These are phyloP conservation scores for Pelagia noctiluca DNA, from an alignment of 30 jellyfish, hydroid and myxozoan genomes.

Conservation along the genomic window DNA sequence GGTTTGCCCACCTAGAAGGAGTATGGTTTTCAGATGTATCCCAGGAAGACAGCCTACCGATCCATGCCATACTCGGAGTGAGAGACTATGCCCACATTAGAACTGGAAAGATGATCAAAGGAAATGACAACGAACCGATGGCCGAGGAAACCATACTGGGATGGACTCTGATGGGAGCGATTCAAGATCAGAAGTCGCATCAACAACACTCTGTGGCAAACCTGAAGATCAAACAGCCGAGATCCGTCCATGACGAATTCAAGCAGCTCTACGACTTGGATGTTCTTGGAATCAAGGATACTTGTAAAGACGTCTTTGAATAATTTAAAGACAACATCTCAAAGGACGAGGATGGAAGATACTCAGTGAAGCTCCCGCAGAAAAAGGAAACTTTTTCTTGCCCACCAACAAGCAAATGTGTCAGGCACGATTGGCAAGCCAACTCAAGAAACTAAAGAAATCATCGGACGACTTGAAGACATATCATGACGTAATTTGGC, in stretches of 20 bases:
- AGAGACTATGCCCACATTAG: background rate
- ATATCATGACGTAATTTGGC: conserved; percentile 16
- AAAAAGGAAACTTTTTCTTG: conserved; percentile 9
- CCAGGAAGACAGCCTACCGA: background rate
- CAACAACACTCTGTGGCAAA: background rate
- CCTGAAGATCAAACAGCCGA: background rate
- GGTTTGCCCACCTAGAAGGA: background rate
- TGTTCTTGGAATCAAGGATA: conserved; percentile 15
- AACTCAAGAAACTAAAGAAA: conserved; percentile 10
- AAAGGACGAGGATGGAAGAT: conserved; percentile 7
- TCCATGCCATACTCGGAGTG: conserved; percentile 17
- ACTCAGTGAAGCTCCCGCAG: conserved; percentile 30
- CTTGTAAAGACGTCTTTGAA: conserved; percentile 1
- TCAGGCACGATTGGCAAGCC: conserved; percentile 9
- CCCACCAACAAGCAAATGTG: conserved; percentile 12
- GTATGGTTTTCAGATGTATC: conserved; percentile 26
- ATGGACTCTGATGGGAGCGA: conserved; percentile 7
- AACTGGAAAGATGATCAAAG: conserved; percentile 1
- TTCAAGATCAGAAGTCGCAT: background rate
- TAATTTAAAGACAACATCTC: conserved; percentile 9
- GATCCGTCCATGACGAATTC: background rate
- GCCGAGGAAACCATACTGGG: conserved; percentile 18
- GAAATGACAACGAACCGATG: background rate
- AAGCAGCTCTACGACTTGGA: background rate
- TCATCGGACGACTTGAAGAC: conserved; percentile 16